phyloP scores from a whole-genome alignment of 2,888 invertebrate species.

The Ennomos quercinarius region DNA sequence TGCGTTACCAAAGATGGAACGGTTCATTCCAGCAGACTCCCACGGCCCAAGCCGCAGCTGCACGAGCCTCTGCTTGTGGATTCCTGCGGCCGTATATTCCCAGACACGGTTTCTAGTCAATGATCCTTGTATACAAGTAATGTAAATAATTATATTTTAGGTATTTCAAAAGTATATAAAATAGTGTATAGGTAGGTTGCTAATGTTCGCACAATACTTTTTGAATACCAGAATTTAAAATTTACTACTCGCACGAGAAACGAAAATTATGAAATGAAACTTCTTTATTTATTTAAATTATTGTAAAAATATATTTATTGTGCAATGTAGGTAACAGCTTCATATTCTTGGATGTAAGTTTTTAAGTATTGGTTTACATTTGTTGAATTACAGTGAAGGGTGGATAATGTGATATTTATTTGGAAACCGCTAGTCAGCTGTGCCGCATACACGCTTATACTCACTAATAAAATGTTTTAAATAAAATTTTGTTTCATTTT shows the following conservation, averaged over 20 bases:
- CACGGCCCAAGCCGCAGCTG: not conserved
- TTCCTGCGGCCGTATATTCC: conserved; percentile 47
- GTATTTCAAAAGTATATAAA: conserved; percentile 67
- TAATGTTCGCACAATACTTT: conserved; percentile 75
- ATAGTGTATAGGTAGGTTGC: conserved; percentile 65
- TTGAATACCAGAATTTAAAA: conserved; percentile 45
- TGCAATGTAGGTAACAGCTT: conserved; percentile 12
- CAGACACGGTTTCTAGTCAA: conserved; percentile 81
- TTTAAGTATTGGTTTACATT: conserved; percentile 47
- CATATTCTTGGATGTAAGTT: conserved; percentile 30
- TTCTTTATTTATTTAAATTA: conserved; percentile 26
- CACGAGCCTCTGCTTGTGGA: not conserved
- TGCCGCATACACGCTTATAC: conserved; percentile 84
- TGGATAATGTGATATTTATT: conserved; percentile 78
- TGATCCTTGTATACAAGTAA: conserved; percentile 76
- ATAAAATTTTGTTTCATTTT: conserved; percentile 52
- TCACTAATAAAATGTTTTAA: conserved; percentile 78
- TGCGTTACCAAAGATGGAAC: conserved; percentile 77
- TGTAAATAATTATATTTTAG: conserved; percentile 72
- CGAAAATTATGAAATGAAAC: conserved; percentile 35
- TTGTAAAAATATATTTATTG: conserved; percentile 24
- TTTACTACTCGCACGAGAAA: conserved; percentile 24
- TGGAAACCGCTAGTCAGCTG: conserved; percentile 82
- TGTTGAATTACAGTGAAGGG: conserved; percentile 49
- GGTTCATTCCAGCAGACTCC: conserved; percentile 62